phyloP scores from a whole-genome alignment of 1,140 invertebrate species.

The Ooceraea biroi region DNA sequence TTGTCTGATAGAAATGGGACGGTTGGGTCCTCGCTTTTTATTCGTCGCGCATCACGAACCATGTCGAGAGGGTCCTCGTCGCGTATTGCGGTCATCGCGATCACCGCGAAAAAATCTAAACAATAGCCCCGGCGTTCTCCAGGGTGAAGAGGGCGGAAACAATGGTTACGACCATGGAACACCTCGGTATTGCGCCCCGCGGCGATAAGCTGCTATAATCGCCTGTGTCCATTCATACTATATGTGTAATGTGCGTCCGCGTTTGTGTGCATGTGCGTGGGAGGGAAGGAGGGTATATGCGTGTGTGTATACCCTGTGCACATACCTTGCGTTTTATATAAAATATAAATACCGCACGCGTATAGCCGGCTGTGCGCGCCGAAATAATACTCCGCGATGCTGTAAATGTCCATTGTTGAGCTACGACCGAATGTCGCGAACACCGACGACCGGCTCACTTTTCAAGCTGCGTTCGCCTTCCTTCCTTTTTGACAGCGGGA shows the following conservation, averaged over 20 bases:
- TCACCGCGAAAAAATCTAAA: conserved; percentile 69
- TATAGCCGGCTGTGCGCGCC: conserved; percentile 11
- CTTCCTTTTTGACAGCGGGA: conserved; percentile 33
- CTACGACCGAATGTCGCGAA: conserved; percentile 32
- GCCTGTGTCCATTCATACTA: conserved; percentile 28
- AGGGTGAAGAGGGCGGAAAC: conserved; percentile 58
- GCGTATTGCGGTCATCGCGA: conserved; percentile 67
- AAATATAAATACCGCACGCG: conserved; percentile 50
- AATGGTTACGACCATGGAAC: conserved; percentile 54
- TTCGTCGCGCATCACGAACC: conserved; percentile 65
- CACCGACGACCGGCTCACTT: conserved; percentile 27
- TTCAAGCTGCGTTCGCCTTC: conserved; percentile 35
- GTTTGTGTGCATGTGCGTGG: not conserved
- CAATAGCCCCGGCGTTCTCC: conserved; percentile 66
- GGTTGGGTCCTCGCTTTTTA: conserved; percentile 39
- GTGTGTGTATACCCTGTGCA: not conserved
- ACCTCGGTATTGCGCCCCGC: conserved; percentile 64
- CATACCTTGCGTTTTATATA: conserved; percentile 31
- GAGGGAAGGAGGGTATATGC: no score
- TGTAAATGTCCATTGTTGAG: conserved; percentile 52
- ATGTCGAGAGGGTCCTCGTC: conserved; percentile 56
- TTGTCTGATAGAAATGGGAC: conserved; percentile 36
- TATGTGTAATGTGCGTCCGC: not conserved
- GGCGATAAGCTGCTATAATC: conserved; percentile 70
- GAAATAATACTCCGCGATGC: conserved; percentile 51